These are phyloP conservation scores for Uria aalge DNA, from an alignment of 2,113 vertebrate genomes.

Conservation along the genomic window DNA sequence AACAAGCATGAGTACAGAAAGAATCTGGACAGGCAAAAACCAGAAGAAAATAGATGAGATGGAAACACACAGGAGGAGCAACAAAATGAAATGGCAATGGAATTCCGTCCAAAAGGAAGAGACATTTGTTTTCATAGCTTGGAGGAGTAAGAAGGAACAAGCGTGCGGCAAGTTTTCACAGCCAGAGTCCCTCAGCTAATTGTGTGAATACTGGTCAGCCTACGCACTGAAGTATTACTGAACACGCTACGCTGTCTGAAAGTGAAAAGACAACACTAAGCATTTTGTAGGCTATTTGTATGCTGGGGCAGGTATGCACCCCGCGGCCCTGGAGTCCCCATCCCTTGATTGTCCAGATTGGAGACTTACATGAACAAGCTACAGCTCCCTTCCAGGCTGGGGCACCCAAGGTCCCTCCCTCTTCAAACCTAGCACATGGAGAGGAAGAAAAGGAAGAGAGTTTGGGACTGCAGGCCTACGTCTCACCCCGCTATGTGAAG, in stretches of 20 bases:
- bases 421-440: background rate
- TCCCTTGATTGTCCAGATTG: background rate
- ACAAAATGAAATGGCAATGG: background rate
- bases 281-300: background rate
- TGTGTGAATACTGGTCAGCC: background rate
- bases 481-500: background rate
- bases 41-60: background rate
- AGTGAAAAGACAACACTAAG: background rate
- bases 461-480: background rate
- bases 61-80: background rate
- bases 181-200: background rate
- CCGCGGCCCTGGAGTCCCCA: background rate
- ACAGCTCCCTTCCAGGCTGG: background rate
- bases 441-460: background rate
- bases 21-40: background rate
- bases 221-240: fast-evolving
- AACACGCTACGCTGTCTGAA: background rate
- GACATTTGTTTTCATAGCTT: background rate
- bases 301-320: background rate
- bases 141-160: background rate
- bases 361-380: background rate
- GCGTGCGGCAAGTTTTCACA: background rate
- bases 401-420: background rate
- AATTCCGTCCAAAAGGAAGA: background rate
- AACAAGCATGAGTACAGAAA: background rate